Evolutionary conservation across 53 echinoderm and acorn worm genomes (phyloP).

Genomic region (Paracentrotus lividus): DNA sequence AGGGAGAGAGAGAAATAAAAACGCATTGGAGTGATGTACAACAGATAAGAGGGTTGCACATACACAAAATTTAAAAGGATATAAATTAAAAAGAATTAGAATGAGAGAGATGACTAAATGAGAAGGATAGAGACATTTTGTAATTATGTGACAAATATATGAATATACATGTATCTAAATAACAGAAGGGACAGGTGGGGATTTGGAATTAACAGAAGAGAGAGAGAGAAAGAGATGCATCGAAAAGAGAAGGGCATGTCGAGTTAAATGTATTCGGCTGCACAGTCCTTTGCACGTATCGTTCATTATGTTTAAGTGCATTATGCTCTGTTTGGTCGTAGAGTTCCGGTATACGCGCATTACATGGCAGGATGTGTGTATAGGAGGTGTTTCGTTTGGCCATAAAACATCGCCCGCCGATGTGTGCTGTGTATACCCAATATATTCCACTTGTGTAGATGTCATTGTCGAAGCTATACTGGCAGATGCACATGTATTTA

Average conservation of each 20-base stretch:
- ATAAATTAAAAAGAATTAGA: background rate
- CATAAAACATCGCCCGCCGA: conserved; percentile 41
- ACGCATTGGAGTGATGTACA: too few species aligned
- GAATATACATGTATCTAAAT: background rate
- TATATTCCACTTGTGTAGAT: conserved; percentile 30
- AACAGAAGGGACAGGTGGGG: background rate
- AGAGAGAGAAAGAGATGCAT: background rate
- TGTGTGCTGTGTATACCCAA: conserved; percentile 25
- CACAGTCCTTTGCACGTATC: conserved; percentile 43
- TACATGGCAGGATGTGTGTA: conserved; percentile 49
- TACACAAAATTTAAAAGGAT: background rate
- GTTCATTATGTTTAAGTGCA: conserved; percentile 69
- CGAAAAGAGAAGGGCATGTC: conserved; percentile 6
- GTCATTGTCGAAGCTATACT: background rate
- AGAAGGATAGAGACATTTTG: background rate
- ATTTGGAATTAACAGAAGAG: background rate
- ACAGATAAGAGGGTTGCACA: too few species aligned
- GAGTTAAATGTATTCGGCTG: conserved; percentile 44
- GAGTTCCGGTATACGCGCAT: conserved; percentile 59
- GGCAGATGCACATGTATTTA: conserved; percentile 44
- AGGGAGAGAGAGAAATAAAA: background rate
- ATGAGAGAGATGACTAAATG: background rate
- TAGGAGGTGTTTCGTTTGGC: conserved; percentile 13
- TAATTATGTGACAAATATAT: background rate
- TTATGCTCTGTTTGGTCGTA: conserved; percentile 54